Base-by-base conservation (phyloP, 2,113 vertebrate species). In the Eudorcas thomsonii region DNA sequence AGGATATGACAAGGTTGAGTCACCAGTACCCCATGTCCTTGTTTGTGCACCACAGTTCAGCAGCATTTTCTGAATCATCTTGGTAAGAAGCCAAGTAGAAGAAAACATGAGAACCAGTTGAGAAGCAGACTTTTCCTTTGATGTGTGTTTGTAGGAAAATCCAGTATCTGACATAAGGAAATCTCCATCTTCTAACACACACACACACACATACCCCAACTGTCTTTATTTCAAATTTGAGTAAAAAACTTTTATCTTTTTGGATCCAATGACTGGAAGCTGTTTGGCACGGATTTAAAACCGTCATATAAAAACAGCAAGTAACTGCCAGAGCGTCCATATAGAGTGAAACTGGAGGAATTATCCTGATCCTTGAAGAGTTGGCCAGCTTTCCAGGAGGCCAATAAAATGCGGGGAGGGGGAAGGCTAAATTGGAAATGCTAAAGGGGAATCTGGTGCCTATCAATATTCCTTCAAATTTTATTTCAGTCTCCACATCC, bases 281-380 rank as follows among this genome's bases (percentile, higher is more conserved):
- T 74, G 43, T 64, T 93, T 97, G 77, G 67, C 1, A 2, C 7
- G 74, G 96, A 94, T n/a, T 86, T 90, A 98, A 97, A 95, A 92
- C 59, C 33, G 74, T 94, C 67, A 6, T 43, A 86, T 96, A 97
- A 97, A 97, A 80, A 4, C 17, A 77, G 52, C 0, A 3, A 91
- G 88, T 95, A 94, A 97, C 86, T 96, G 98, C 87, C 97, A 97
- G 94, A 43, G 0, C 25, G 95, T 90, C 94, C 82, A 43, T 86
- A 98, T 48, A 81, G 93, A 91, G 39, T 82, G 83, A 97, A 98
- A 98, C 50, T 82, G 90, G 85, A 98, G 91, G 92, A 98, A 97
- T 90, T 92, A 94, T 33, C 26, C 60, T 95, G 97, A 85, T 36
- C 88, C 92, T 96, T 7, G 12, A 80, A 88, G 1, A 60, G 33